Evolutionary conservation across 2,113 vertebrate species (phyloP).

Genomic region (human): GRCh38 chr11:103994001-103994500

Average conservation of each 20-base stretch:
- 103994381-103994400: constrained; percentile 19
- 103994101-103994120: not conserved
- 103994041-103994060: not conserved
- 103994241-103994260: not conserved
- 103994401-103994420: not conserved
- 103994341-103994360: not conserved
- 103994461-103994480: constrained; percentile 37
- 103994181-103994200: not conserved
- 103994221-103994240: not conserved
- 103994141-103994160: not conserved
- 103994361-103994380: constrained; percentile 24
- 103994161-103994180: not conserved
- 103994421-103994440: constrained; percentile 21
- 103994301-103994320: not conserved
- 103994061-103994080: too few species aligned
- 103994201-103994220: not conserved
- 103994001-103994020: not conserved
- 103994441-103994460: constrained; percentile 47
- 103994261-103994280: not conserved
- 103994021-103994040: not conserved
- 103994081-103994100: not conserved
- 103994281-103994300: not conserved
- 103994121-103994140: not conserved
- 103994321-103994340: not conserved
- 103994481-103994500: not conserved